Base-by-base conservation (phyloP, 2,888 invertebrate genomes). In the Protula sp. region DNA sequence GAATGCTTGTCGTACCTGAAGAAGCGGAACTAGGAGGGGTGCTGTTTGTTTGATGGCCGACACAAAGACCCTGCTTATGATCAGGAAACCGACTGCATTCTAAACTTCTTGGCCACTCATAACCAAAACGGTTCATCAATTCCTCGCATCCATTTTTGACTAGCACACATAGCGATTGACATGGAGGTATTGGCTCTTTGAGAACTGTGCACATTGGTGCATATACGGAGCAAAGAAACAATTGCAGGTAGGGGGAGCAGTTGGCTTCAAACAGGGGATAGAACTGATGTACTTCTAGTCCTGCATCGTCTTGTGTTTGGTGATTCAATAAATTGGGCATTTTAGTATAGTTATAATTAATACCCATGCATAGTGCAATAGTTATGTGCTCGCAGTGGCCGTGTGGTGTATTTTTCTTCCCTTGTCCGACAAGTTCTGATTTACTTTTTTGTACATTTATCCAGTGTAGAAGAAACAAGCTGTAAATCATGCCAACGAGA, bases 181-280 rank as follows among this genome's bases (percentile, higher is more conserved):
- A 97, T 0, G 95, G 95, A 2, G 92, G 93, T 71, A 95, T 87
- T 0, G 94, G 89, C 65, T 86, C 85, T 54, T 94, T 92, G 70
- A 97, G 83, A 67, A 94, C 92, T 1, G 97, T 97, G 81, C 98
- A 99, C 4, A 97, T 91, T 0, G 98, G 98, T 14, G 91, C 92
- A 81, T 91, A 97, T 68, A 98, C 87, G 1, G 94, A 90, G 82
- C 98, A 99, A 60, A 99, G 84, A 81, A 99, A 99, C 72, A 97
- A 89, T 79, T 94, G 91, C 64, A 98, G 84, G 78, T 95, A 92
- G 0, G 92, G 89, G 70, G 94, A 94, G 81, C 98, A 99, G 73
- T 91, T 89, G 14, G 62, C 66, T 84, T 95, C 97, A 55, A 97
- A 91, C 53, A 98, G 84, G 3, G 95, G 94, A 66, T 91, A 91